Evolutionary conservation across 2,888 invertebrate species (phyloP), one percentile per base, ranked within the genome.

Genomic region (Galeopsomyia nigrocyanea): DNA sequence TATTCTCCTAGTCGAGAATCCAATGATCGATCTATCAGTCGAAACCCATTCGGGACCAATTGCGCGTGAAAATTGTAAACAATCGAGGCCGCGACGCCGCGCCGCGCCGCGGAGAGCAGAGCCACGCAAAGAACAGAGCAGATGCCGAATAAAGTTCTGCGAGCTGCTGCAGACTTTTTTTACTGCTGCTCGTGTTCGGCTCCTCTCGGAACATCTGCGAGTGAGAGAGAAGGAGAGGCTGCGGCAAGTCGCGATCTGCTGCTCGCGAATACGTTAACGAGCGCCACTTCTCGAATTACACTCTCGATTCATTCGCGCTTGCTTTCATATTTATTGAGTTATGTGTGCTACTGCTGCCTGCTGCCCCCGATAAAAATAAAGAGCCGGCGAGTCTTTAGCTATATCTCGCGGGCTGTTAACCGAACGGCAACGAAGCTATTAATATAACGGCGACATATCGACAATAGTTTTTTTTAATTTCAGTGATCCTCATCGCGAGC

Each of bases 41-140:
- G 17, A 39, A 39, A 53, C 72, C 73, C 75, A 85, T 84, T 82
- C 80, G 79, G 63, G 75, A 81, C 76, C 86, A 85, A 86, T 86
- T 86, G 83, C 81, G 81, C 84, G 85, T 85, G 82, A 84, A 84
- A 86, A 84, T 84, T 80, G 81, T 81, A 82, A 81, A 86, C 85
- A 85, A 86, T 82, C 76, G 66, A 46, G 56, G 17, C 17, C 53
- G 53, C 53, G 10, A 19, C 6, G 17, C 26, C 26, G 51, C 39
- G 17, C 26, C 26, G 51, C 39, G 19, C 21, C 56, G 26, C 39
- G 16, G 26, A 63, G 57, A 63, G 10, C 19, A 49, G 17, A 55
- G 21, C 55, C 13, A 7, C 3, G 21, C 19, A n/a, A 17, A 60
- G n/a, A 53, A 49, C 55, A 13, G 47, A 50, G 17, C 73, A 73